phyloP scores from a whole-genome alignment of 2,888 invertebrate species.

The Aleiodes leptofemur region DNA sequence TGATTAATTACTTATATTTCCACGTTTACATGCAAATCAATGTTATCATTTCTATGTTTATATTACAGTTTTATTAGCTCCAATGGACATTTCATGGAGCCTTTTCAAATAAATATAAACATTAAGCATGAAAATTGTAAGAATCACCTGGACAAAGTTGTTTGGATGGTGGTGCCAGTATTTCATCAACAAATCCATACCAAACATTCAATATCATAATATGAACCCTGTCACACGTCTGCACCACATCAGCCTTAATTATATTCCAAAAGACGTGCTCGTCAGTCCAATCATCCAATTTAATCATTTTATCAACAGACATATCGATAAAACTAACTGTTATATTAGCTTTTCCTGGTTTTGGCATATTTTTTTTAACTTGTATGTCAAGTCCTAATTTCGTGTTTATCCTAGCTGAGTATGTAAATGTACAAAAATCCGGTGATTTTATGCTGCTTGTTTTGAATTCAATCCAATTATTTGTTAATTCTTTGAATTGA shows the following conservation, averaged over 20 bases:
- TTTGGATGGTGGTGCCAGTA: background rate
- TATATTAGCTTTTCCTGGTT: conserved; percentile 11
- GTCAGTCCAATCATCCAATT: conserved; percentile 5
- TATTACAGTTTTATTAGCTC: too few species aligned
- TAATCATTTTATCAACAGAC: conserved; percentile 9
- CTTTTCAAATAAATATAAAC: too few species aligned
- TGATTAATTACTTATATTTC: too few species aligned
- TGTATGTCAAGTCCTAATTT: conserved; percentile 1
- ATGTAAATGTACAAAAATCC: background rate
- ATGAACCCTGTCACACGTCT: background rate
- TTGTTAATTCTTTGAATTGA: background rate
- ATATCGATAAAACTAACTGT: conserved; percentile 21
- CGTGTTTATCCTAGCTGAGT: background rate
- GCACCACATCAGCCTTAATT: background rate
- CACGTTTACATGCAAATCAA: too few species aligned
- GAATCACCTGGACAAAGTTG: conserved; percentile 1
- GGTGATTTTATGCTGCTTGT: conserved; percentile 4
- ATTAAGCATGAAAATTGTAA: background rate
- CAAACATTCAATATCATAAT: conserved; percentile 21
- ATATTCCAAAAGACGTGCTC: background rate
- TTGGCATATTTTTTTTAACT: background rate
- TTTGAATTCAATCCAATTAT: conserved; percentile 13
- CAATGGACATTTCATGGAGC: too few species aligned
- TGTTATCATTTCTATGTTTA: too few species aligned
- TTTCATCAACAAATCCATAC: conserved; percentile 22